A percentile compares a stretch with the other conserved stretches of the same genome.
Conservation (phyloP, 2,113 vertebrate genomes). For the Prionailurus bengalensis region DNA sequence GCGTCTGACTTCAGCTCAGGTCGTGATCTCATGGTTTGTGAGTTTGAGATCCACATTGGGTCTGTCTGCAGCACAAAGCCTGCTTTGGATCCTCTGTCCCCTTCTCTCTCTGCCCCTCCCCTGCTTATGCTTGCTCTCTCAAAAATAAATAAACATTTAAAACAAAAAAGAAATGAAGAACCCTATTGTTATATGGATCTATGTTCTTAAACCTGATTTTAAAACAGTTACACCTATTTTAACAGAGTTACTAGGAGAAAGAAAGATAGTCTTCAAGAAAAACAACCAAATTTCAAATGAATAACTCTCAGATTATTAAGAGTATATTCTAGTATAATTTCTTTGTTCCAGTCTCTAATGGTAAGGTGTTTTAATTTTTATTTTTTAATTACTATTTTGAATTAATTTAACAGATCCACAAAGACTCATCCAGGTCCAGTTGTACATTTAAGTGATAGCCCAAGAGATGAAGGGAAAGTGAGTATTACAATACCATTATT, state of each 20-base stretch:
- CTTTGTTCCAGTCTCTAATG: constrained; percentile 47
- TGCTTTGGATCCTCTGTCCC: too few relatives aligned
- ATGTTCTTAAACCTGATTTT: constrained; percentile 16
- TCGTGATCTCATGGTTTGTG: too few relatives aligned
- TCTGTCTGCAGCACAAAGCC: too few relatives aligned
- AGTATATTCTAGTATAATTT: constrained; percentile 42
- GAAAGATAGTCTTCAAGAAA: constrained; percentile 17
- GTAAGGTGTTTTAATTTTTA: constrained; percentile 46
- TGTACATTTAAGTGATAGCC: constrained; percentile 98
- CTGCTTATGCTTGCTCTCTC: too few relatives aligned
- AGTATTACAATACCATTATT: constrained; percentile 83
- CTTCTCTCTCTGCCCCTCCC: too few relatives aligned
- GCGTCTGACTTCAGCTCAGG: too few relatives aligned
- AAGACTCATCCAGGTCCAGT: constrained; percentile 99
- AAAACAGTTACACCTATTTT: background rate
- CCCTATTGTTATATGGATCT: background rate
- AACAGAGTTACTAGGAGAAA: background rate
- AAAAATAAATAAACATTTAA: too few relatives aligned
- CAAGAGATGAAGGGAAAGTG: constrained; percentile 99
- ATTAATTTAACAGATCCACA: constrained; percentile 92
- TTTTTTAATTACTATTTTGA: constrained; percentile 69
- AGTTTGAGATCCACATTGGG: too few relatives aligned
- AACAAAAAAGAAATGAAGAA: background rate
- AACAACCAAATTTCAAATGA: background rate
- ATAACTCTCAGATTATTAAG: background rate